Conservation (phyloP, 2,888 invertebrate species). For the Dryococelus australis region DNA sequence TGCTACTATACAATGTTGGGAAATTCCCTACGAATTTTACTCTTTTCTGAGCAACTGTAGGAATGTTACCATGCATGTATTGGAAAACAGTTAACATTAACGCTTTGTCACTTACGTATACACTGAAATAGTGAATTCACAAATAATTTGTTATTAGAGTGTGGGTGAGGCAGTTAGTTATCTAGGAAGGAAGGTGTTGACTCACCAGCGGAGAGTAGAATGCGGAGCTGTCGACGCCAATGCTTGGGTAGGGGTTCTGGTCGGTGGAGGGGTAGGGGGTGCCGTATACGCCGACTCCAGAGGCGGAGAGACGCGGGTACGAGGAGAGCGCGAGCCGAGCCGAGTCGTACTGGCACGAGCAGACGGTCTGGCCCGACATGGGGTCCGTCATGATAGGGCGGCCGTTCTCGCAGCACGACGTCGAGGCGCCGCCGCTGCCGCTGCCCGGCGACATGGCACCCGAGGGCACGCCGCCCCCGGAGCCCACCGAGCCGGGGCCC, state of each 20-base stretch:
- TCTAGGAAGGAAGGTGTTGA: constrained; percentile 52
- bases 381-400: constrained; percentile 92
- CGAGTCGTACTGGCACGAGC: constrained; percentile 93
- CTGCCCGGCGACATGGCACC: constrained; percentile 57
- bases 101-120: too few relatives aligned
- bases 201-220: constrained; percentile 96
- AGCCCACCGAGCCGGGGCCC: constrained; percentile 66
- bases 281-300: constrained; percentile 81
- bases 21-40: too few relatives aligned
- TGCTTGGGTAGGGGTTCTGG: constrained; percentile 92
- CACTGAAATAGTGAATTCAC: too few relatives aligned
- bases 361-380: constrained; percentile 90
- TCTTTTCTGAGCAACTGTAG: too few relatives aligned
- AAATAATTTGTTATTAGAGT: too few relatives aligned
- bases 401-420: constrained; percentile 88
- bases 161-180: too few relatives aligned
- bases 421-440: constrained; percentile 58
- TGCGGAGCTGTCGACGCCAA: constrained; percentile 92
- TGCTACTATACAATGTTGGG: too few relatives aligned
- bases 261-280: constrained; percentile 89
- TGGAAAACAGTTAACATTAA: too few relatives aligned
- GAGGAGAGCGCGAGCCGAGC: constrained; percentile 83
- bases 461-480: constrained; percentile 57
- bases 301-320: constrained; percentile 79
- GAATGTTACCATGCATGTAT: too few relatives aligned